phyloP scores from a whole-genome alignment of 2,113 vertebrate species.

The Phasianus colchicus region DNA sequence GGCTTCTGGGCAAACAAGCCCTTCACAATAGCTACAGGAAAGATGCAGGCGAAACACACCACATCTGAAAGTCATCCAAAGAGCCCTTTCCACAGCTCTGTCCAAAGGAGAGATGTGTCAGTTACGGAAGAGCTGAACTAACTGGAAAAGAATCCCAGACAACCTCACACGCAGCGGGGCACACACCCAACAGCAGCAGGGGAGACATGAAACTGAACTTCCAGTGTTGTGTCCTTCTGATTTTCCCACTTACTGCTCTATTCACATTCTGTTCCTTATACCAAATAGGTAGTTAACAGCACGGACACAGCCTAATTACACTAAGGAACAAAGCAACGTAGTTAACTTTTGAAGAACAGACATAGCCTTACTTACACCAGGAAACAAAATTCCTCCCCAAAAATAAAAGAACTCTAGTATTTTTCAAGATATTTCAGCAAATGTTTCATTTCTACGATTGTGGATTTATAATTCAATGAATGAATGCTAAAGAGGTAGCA shows the following conservation, averaged over 20 bases:
- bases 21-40: background rate
- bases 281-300: background rate
- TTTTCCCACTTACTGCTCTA: background rate
- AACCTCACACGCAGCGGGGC: fast-evolving
- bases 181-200: background rate
- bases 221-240: fast-evolving
- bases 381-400: background rate
- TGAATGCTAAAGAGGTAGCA: background rate
- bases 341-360: background rate
- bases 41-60: background rate
- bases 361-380: background rate
- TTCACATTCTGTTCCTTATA: background rate
- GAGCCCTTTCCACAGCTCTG: background rate
- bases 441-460: background rate
- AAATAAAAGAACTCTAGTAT: background rate
- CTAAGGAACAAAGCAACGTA: background rate
- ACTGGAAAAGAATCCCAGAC: background rate
- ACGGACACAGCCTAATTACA: background rate
- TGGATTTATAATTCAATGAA: background rate
- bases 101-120: background rate
- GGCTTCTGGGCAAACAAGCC: background rate
- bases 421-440: background rate
- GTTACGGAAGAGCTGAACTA: background rate
- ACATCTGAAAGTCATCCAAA: background rate
- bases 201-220: fast-evolving